These are phyloP conservation scores for Limnephilus auricula DNA, from an alignment of 2,888 invertebrate genomes.

Conservation along the genomic window DNA sequence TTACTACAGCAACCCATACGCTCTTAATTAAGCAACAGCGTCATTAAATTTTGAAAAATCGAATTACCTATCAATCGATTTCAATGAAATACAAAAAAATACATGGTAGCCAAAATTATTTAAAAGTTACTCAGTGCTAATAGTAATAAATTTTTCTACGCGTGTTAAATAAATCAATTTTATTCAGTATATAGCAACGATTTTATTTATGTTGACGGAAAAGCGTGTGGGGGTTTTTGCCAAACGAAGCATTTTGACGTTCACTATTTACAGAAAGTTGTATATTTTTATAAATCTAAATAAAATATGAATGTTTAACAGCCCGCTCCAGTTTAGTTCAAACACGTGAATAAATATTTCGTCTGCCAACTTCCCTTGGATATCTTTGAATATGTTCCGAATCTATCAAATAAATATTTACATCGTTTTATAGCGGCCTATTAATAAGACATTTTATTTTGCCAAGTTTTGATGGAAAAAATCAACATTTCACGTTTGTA, in stretches of 20 bases:
- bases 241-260: background rate
- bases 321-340: background rate
- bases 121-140: too few species aligned
- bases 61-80: too few species aligned
- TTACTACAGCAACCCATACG: too few species aligned
- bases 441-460: slow-evolving; percentile 36
- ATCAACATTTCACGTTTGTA: background rate
- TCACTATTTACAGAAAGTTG: background rate
- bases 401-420: slow-evolving; percentile 37
- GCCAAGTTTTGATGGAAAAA: slow-evolving; percentile 16
- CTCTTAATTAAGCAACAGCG: too few species aligned
- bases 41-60: too few species aligned
- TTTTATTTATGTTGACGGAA: background rate
- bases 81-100: too few species aligned
- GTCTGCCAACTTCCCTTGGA: slow-evolving; percentile 12
- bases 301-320: background rate
- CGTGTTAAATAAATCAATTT: background rate
- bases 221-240: background rate
- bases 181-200: background rate
- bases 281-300: background rate
- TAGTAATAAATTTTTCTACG: background rate
- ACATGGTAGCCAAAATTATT: too few species aligned
- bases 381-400: slow-evolving; percentile 15
- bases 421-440: slow-evolving; percentile 14
- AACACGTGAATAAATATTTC: slow-evolving; percentile 41